phyloP scores from a whole-genome alignment of 2,888 invertebrate genomes.

The Caenorhabditis becei region DNA sequence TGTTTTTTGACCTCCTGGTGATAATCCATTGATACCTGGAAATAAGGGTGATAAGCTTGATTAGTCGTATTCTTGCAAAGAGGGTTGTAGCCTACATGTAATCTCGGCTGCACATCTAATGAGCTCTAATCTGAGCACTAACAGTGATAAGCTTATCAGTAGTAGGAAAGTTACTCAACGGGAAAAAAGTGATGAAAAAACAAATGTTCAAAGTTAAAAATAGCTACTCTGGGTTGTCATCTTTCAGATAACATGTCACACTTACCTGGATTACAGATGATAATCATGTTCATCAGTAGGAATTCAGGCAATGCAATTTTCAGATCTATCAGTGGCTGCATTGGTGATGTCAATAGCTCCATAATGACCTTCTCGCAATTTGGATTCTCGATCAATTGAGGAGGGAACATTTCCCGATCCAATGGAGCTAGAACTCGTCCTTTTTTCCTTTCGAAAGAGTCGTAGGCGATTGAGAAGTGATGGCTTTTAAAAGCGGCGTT shows the following conservation, averaged over 20 bases:
- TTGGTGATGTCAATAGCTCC: not conserved
- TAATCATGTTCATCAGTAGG: conserved; percentile 19
- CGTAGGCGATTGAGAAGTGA: conserved; percentile 35
- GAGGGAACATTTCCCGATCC: conserved; percentile 19
- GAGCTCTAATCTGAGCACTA: too few species aligned
- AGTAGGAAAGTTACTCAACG: too few species aligned
- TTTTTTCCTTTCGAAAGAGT: conserved; percentile 20
- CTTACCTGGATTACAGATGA: conserved; percentile 35
- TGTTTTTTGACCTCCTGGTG: conserved; percentile 9
- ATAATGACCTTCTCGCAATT: not conserved
- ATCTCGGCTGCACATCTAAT: too few species aligned
- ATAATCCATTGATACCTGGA: conserved; percentile 33
- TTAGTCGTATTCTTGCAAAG: too few species aligned
- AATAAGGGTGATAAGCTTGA: not conserved
- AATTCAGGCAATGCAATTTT: conserved; percentile 14
- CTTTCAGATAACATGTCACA: too few species aligned
- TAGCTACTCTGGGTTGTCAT: not conserved
- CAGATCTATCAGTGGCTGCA: conserved; percentile 14
- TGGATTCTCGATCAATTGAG: not conserved
- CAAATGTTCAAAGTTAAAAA: not conserved
- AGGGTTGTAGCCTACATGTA: too few species aligned
- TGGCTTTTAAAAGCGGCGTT: conserved; percentile 43
- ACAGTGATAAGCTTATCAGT: too few species aligned
- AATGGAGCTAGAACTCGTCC: conserved; percentile 4
- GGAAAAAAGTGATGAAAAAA: too few species aligned